Evolutionary conservation across 2,113 vertebrate species (phyloP).

Genomic region (Cygnus atratus): DNA sequence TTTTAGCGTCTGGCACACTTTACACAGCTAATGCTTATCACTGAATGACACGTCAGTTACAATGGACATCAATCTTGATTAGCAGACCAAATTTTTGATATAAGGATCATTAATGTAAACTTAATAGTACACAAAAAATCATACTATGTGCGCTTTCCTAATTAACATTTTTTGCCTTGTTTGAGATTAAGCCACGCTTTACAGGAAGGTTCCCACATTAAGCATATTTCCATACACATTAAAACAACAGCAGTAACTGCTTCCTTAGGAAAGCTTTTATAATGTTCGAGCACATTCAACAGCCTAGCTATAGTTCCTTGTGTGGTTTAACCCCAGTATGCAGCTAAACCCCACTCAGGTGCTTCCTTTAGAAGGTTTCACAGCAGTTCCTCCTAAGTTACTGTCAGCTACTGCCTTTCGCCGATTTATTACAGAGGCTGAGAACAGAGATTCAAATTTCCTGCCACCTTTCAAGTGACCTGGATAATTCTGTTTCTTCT

Average conservation of each 20-base stretch:
- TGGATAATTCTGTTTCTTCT: neutral
- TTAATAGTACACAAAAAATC: neutral
- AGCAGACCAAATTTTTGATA: neutral
- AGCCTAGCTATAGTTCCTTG: neutral
- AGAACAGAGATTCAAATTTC: neutral
- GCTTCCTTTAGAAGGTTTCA: neutral
- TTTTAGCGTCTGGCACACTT: neutral
- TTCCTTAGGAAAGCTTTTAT: neutral
- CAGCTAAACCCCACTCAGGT: neutral
- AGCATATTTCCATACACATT: neutral
- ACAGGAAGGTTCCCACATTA: neutral
- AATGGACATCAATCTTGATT: neutral
- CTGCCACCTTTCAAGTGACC: neutral
- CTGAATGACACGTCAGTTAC: neutral
- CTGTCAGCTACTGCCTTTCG: neutral
- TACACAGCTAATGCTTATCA: neutral
- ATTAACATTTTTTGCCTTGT: neutral
- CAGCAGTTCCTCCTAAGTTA: neutral
- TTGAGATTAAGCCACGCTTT: neutral
- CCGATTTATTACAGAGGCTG: neutral
- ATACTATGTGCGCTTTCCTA: neutral
- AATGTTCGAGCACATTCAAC: neutral
- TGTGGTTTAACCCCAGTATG: neutral
- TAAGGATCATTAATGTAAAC: neutral
- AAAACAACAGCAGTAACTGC: neutral